Base-by-base conservation (phyloP, 2,113 vertebrate species). In the Glaucomys volans region DNA sequence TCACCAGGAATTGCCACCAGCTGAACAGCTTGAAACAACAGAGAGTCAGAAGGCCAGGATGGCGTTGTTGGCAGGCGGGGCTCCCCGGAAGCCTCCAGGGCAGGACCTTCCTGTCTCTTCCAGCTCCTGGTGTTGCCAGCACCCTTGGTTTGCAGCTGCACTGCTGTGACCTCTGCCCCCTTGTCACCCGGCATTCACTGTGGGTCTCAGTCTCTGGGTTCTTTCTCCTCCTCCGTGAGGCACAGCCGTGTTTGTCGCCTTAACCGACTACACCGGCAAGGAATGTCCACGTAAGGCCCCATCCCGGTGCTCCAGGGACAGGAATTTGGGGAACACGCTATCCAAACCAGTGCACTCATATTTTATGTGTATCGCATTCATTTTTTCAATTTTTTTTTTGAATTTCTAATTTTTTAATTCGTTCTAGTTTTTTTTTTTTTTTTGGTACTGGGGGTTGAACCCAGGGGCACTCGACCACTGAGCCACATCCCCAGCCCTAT, bases 41-140 rank as follows among this genome's bases (percentile, higher is more conserved):
- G 52, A 7, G 9, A 64, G 12, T 12, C 17, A 7, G 4, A 87
- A 42, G 50, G 17, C 42, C 79, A 40, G 20, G 40, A 20, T 54
- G 67, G 7, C 57, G 47, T 44, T 35, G 12, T 44, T 1, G 8
- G 37, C 37, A 6, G 40, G 67, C 26, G 24, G 2, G 0, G 2
- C 10, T 17, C 17, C n/a, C 32, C 44, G 52, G 32, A 12, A 16
- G 10, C 11, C 5, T n/a, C 4, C 6, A 47, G 1, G 5, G 18
- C 5, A 62, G 54, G 7, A 1, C 47, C 69, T 20, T 18, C 47
- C 47, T 4, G 2, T 8, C 69, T 44, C 66, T 59, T 13, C 37
- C 1, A 5, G 47, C 64, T 20, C 14, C 40, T 5, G 66, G 8
- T 9, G 35, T 37, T 10, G 17, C 54, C 8, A 0, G 0, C 10